These are phyloP conservation scores for Diprion similis DNA, from an alignment of 1,140 invertebrate genomes.

Conservation along the genomic window DNA sequence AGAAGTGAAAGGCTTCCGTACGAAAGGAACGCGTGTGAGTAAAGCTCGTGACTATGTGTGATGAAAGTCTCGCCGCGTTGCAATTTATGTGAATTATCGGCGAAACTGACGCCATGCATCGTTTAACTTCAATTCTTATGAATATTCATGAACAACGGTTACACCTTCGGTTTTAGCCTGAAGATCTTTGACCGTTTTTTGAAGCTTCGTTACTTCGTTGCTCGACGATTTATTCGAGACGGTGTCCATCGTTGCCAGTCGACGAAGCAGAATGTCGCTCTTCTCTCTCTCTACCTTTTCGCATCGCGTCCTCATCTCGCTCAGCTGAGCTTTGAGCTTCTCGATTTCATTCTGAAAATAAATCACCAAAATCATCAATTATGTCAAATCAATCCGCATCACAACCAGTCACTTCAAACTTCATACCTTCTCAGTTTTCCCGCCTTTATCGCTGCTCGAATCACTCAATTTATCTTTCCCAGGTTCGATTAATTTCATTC, in stretches of 20 bases:
- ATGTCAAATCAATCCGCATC: neutral
- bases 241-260: conserved; percentile 78
- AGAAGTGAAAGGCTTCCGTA: conserved; percentile 1
- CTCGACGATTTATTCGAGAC: conserved; percentile 71
- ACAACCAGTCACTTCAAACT: neutral
- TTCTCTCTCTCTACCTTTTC: conserved; percentile 86
- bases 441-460: conserved; percentile 42
- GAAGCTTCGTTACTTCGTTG: conserved; percentile 80
- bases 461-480: conserved; percentile 37
- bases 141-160: conserved; percentile 62
- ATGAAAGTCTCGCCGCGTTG: neutral
- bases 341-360: conserved; percentile 71
- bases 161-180: conserved; percentile 83
- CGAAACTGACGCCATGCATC: neutral
- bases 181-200: conserved; percentile 78
- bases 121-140: conserved; percentile 28
- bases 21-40: neutral
- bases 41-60: neutral
- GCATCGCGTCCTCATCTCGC: conserved; percentile 71
- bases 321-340: conserved; percentile 69
- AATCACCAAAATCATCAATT: neutral
- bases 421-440: conserved; percentile 51
- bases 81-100: neutral
- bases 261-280: conserved; percentile 80
- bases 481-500: conserved; percentile 13